These are phyloP conservation scores for Hanleya hanleyi DNA, from an alignment of 2,888 invertebrate species.

Conservation along the genomic window DNA sequence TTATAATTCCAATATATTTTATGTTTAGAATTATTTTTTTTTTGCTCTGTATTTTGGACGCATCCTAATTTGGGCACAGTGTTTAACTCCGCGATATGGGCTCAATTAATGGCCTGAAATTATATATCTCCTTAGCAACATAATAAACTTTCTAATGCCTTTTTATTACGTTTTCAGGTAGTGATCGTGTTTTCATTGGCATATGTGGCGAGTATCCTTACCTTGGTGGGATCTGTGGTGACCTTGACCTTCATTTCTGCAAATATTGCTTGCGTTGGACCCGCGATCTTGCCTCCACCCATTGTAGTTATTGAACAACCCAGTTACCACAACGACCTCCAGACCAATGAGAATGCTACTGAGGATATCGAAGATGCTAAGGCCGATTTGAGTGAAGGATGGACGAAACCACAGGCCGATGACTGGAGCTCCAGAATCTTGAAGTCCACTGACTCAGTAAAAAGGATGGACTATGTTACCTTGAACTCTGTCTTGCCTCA, in stretches of 20 bases:
- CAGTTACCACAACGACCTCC: not conserved
- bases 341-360: not conserved
- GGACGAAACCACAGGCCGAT: conserved; percentile 3
- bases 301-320: not conserved
- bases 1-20: not conserved
- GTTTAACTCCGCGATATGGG: too few species aligned
- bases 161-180: conserved; percentile 69
- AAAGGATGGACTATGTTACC: not conserved
- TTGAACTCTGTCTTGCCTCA: conserved; percentile 40
- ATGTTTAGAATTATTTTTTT: not conserved
- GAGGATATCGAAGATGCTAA: not conserved
- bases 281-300: conserved; percentile 24
- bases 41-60: not conserved
- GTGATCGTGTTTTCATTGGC: conserved; percentile 78
- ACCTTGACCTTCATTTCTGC: conserved; percentile 46
- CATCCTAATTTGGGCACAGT: too few species aligned
- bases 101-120: not conserved
- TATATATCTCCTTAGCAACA: not conserved
- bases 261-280: conserved; percentile 36
- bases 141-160: not conserved
- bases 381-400: not conserved
- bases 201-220: conserved; percentile 79
- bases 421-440: not conserved
- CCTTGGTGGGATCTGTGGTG: conserved; percentile 77
- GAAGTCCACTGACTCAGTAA: not conserved